phyloP scores from a whole-genome alignment of 2,888 invertebrate species.

The Portevinia maculata region DNA sequence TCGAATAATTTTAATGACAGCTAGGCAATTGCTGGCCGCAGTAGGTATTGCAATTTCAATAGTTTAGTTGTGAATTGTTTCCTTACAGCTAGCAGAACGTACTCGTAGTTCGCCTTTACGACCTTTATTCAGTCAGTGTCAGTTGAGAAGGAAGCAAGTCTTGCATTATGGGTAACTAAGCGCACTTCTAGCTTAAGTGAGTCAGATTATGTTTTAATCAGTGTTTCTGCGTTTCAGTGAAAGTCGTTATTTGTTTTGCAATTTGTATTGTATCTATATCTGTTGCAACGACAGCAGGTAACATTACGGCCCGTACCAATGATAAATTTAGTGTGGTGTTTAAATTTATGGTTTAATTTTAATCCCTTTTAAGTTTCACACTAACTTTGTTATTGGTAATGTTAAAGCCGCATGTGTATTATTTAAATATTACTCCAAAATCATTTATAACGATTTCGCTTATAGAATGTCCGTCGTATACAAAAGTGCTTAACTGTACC shows the following conservation, averaged over 20 bases:
- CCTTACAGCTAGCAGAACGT: too few species aligned
- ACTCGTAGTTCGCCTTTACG: too few species aligned
- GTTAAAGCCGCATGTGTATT: too few species aligned
- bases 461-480: slow-evolving; percentile 86
- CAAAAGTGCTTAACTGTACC: slow-evolving; percentile 87
- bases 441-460: not conserved
- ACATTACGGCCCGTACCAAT: too few species aligned
- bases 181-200: not conserved
- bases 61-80: too few species aligned
- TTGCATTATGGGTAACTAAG: slow-evolving; percentile 48
- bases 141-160: slow-evolving; percentile 37
- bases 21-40: slow-evolving; percentile 29
- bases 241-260: slow-evolving; percentile 32
- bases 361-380: too few species aligned
- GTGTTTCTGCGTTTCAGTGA: slow-evolving; percentile 38
- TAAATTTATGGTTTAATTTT: too few species aligned
- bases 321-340: too few species aligned
- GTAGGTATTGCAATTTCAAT: too few species aligned
- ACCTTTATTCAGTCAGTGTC: slow-evolving; percentile 39
- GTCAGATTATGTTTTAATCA: not conserved
- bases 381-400: too few species aligned
- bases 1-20: too few species aligned
- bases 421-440: too few species aligned
- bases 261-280: slow-evolving; percentile 27
- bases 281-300: slow-evolving; percentile 39